Evolutionary conservation across 2,797 vertebrate species (phyloP).

Genomic region (Sphenopsis melanotis): DNA sequence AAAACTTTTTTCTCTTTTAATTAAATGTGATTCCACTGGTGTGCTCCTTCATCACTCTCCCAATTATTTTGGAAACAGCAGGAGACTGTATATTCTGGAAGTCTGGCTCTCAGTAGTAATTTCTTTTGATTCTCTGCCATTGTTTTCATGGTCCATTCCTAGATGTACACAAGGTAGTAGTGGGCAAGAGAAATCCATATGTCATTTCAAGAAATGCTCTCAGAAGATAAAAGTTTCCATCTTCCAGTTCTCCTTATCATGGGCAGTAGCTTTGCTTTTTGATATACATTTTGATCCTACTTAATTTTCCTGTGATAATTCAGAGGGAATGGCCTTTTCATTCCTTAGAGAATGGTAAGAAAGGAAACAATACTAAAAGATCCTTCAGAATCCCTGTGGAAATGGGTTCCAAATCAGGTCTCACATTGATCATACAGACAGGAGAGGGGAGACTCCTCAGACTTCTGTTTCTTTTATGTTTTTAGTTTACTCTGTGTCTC

Average conservation of each 20-base stretch:
- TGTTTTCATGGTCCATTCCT: neutral
- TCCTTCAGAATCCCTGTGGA: neutral
- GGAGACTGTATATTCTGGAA: neutral
- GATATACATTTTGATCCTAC: neutral
- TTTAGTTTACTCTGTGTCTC: neutral
- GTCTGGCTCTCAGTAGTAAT: neutral
- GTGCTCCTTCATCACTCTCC: neutral
- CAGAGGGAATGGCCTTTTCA: neutral
- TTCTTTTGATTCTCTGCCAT: neutral
- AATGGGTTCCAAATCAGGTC: neutral
- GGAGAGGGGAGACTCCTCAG: neutral
- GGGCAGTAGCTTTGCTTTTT: neutral
- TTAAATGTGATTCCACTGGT: neutral
- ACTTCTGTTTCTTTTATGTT: neutral
- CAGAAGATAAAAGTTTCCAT: neutral
- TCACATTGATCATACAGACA: neutral
- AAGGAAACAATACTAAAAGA: neutral
- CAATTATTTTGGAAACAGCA: neutral
- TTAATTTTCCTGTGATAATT: neutral
- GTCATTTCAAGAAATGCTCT: neutral
- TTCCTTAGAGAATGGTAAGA: neutral
- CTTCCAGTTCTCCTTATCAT: neutral
- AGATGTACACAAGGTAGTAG: neutral
- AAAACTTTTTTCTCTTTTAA: constrained; percentile 12
- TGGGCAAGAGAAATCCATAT: neutral